Evolutionary conservation across 2,797 vertebrate genomes (phyloP), one percentile per base, ranked within the genome.

Genomic region (Galagoides demidoff): DNA sequence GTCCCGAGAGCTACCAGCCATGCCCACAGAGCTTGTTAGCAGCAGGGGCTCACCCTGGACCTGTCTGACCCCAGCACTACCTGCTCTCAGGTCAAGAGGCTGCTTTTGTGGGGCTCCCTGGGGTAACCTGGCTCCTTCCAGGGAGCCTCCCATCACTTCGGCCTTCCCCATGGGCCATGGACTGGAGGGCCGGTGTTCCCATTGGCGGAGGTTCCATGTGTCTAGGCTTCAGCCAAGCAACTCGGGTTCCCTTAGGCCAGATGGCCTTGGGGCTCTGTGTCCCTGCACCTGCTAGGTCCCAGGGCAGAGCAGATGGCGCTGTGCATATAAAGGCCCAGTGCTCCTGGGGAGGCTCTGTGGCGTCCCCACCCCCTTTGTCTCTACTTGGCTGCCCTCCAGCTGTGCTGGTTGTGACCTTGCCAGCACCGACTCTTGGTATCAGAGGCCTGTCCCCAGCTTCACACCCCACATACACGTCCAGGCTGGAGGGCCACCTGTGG

Each of bases 1-100:
- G 22, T 3, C 16, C 11, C 4, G 77, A 0, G 31, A 49, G 43
- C 9, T 9, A 7, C 27, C 27, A 9, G 57, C 22, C 10, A 0
- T 27, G 63, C 17, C 39, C 59, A 17, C 4, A 5, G 37, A 39
- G 31, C 31, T 39, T 12, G 4, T 31, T 39, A 13, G 7, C 1
- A 4, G 10, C 12, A 2, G 5, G 22, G 34, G 22, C 19, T 17
- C 1, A 0, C 4, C 12, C 61, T 11, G 73, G 49, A 63, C 23
- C 61, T 31, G 22, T 19, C 76, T 52, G 82, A 34, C 16, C 31
- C n/a, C 5, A 59, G 43, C 19, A 2, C 64, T 6, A 0, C 10
- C 27, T 22, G 12, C 52, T 83, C 20, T 52, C 64, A 0, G 7
- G 55, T 27, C 59, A 39, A 39, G 63, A 73, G 70, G 63, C 31